These are phyloP conservation scores for Hydrozoanthus tunicans DNA, from an alignment of 64 coral and sea anemone genomes.

Conservation along the genomic window DNA sequence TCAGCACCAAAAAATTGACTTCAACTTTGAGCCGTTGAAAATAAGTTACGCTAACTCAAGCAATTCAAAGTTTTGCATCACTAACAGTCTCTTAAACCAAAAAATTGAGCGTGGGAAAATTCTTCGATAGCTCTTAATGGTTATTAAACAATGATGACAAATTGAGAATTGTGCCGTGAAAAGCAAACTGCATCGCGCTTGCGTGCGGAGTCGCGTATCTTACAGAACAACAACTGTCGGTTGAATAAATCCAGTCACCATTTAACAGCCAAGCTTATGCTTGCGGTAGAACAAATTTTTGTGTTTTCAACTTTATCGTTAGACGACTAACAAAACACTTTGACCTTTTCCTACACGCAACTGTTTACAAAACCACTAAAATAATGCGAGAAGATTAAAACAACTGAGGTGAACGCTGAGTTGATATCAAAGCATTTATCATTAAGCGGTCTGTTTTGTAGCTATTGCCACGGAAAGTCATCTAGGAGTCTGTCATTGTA, in stretches of 20 bases:
- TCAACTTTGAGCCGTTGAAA: too few relatives aligned
- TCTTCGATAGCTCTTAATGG: background rate
- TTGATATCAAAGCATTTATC: background rate
- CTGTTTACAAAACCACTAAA: background rate
- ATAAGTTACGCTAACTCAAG: too few relatives aligned
- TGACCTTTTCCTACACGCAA: background rate
- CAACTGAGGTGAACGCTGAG: background rate
- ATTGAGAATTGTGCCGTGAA: slow-evolving; percentile 23
- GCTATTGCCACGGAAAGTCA: slow-evolving; percentile 39
- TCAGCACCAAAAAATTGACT: too few relatives aligned
- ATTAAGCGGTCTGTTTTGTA: slow-evolving; percentile 28
- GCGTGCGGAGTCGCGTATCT: slow-evolving; percentile 18
- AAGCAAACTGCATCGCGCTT: background rate
- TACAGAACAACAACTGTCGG: background rate
- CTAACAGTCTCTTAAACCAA: too few relatives aligned
- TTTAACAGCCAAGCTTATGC: background rate
- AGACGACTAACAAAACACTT: background rate
- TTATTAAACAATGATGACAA: slow-evolving; percentile 29
- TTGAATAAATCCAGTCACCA: background rate
- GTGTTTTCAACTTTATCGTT: background rate
- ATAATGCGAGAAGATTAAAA: background rate
- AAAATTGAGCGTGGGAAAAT: slow-evolving; percentile 53
- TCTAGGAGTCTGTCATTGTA: slow-evolving; percentile 22
- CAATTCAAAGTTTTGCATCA: too few relatives aligned
- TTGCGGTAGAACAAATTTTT: background rate